A percentile compares a stretch with the other conserved stretches of the same genome.
These are phyloP conservation scores for Blera fallax DNA, from an alignment of 2,888 invertebrate genomes.

Conservation along the genomic window DNA sequence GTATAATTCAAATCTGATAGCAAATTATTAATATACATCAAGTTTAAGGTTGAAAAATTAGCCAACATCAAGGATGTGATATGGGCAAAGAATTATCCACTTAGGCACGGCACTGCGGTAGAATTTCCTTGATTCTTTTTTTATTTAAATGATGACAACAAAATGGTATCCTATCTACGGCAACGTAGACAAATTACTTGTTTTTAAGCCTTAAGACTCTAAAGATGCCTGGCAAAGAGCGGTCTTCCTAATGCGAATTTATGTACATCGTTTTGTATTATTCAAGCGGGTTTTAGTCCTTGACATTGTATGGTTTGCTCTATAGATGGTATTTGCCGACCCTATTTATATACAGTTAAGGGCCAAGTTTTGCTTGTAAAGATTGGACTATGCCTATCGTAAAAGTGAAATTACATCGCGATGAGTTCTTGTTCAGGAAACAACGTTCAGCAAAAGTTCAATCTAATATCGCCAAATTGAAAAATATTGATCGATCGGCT, in stretches of 20 bases:
- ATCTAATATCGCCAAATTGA: conserved; percentile 54
- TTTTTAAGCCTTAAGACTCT: not conserved
- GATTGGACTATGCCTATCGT: too few relatives aligned
- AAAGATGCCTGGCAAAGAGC: not conserved
- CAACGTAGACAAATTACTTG: not conserved
- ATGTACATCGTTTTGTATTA: not conserved
- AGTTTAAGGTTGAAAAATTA: conserved; percentile 46
- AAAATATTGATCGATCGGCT: conserved; percentile 63
- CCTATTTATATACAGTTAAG: too few relatives aligned
- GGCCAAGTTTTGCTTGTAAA: too few relatives aligned
- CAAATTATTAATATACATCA: conserved; percentile 31
- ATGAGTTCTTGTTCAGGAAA: too few relatives aligned
- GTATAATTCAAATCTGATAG: conserved; percentile 21
- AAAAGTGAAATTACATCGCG: too few relatives aligned
- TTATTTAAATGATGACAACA: conserved; percentile 7
- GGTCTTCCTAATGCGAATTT: not conserved
- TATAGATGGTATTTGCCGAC: too few relatives aligned
- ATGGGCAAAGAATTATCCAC: conserved; percentile 9
- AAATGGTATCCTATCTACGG: conserved; percentile 3
- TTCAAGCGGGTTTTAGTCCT: not conserved
- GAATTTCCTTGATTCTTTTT: not conserved
- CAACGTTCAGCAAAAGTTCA: not conserved
- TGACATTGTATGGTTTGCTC: too few relatives aligned
- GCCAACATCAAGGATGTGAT: not conserved
- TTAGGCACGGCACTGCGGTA: not conserved